Evolutionary conservation across 2,113 vertebrate genomes (phyloP).

Genomic region (Osmerus mordax): DNA sequence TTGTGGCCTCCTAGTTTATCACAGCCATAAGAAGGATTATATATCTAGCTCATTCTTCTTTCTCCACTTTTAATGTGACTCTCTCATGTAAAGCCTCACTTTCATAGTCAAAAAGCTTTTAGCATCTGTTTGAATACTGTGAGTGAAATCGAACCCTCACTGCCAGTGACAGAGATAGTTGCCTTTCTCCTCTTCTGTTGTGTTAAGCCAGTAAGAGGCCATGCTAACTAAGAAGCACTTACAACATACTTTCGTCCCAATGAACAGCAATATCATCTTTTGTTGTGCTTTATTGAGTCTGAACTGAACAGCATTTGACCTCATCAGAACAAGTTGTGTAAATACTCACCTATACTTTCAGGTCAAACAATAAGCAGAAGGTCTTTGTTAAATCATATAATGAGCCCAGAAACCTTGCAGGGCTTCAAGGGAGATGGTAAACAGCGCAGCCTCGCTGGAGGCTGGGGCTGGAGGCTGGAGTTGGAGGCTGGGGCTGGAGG

Average conservation of each 20-base stretch:
- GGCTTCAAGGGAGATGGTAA: too few relatives aligned
- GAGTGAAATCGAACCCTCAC: not conserved
- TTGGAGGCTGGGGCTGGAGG: too few relatives aligned
- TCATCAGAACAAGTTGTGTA: slow-evolving; percentile 43
- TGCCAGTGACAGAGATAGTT: not conserved
- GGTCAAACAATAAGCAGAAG: slow-evolving; percentile 50
- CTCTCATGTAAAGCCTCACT: too few relatives aligned
- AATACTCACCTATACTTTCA: slow-evolving; percentile 47
- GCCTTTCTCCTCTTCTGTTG: not conserved
- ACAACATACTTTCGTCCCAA: not conserved
- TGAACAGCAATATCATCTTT: slow-evolving; percentile 38
- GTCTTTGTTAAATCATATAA: slow-evolving; percentile 28
- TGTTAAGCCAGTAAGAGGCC: not conserved
- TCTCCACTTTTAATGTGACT: not conserved
- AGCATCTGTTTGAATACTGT: not conserved
- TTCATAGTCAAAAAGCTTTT: not conserved
- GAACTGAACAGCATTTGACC: slow-evolving; percentile 47
- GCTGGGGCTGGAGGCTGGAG: too few relatives aligned
- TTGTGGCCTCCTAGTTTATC: not conserved
- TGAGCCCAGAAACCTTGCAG: too few relatives aligned
- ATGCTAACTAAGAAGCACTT: not conserved
- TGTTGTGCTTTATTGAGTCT: slow-evolving; percentile 41
- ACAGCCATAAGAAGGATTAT: not conserved
- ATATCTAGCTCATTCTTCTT: not conserved
- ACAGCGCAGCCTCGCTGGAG: too few relatives aligned